phyloP scores from a whole-genome alignment of 2,113 vertebrate species.

The Cathartes aura region DNA sequence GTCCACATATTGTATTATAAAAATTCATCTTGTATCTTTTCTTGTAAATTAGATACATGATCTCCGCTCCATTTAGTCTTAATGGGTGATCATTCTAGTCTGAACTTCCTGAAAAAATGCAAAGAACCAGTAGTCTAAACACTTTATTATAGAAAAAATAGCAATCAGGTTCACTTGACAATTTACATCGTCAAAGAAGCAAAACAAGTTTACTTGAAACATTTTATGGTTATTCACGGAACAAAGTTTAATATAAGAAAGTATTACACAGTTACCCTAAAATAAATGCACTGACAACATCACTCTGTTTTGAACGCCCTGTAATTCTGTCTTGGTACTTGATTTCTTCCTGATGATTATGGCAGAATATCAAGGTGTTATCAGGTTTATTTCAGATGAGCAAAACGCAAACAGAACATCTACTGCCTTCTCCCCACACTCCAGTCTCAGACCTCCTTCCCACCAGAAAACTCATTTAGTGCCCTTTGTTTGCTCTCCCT shows the following conservation, averaged over 20 bases:
- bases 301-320: not conserved
- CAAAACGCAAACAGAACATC: not conserved
- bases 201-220: not conserved
- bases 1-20: rapidly evolving
- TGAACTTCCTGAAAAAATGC: not conserved
- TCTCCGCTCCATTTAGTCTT: not conserved
- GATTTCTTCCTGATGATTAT: not conserved
- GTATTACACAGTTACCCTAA: not conserved
- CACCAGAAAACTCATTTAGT: not conserved
- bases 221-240: not conserved
- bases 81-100: not conserved
- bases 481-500: not conserved
- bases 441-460: not conserved
- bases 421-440: not conserved
- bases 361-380: not conserved
- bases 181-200: not conserved
- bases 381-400: not conserved
- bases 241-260: not conserved
- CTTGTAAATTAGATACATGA: not conserved
- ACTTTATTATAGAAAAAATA: not conserved
- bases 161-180: not conserved
- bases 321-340: not conserved
- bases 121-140: not conserved
- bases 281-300: not conserved
- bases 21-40: not conserved